Percentiles rank a stretch among this genome's conserved stretches.
Evolutionary conservation across 2,888 invertebrate species (phyloP).

Genomic region (Sesamia inferens): DNA sequence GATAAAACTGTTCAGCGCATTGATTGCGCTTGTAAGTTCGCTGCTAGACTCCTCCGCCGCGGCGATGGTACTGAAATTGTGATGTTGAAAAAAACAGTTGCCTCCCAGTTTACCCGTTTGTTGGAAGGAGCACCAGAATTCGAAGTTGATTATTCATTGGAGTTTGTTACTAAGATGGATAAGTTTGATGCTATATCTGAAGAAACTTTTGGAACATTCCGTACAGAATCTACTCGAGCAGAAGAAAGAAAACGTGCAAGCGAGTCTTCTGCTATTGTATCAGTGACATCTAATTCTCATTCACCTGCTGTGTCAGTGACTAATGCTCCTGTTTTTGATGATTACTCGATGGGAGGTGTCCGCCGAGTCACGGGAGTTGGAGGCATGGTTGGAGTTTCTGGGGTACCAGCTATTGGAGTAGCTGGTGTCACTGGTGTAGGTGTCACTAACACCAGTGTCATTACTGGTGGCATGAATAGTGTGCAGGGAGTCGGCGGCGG

Average conservation of each 20-base stretch:
- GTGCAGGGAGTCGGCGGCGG: slow-evolving; percentile 79
- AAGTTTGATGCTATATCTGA: slow-evolving; percentile 94
- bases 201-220: slow-evolving; percentile 93
- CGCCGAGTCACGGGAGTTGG: slow-evolving; percentile 83
- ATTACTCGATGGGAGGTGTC: slow-evolving; percentile 90
- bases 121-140: slow-evolving; percentile 95
- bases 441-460: slow-evolving; percentile 75
- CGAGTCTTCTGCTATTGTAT: slow-evolving; percentile 84
- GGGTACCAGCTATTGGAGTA: slow-evolving; percentile 74
- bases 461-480: slow-evolving; percentile 79
- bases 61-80: slow-evolving; percentile 96
- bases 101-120: slow-evolving; percentile 93
- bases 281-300: slow-evolving; percentile 83
- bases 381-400: slow-evolving; percentile 77
- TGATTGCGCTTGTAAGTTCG: slow-evolving; percentile 96
- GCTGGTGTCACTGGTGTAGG: slow-evolving; percentile 79
- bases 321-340: slow-evolving; percentile 94
- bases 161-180: slow-evolving; percentile 94
- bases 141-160: slow-evolving; percentile 94
- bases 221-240: slow-evolving; percentile 91
- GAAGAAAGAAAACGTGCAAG: slow-evolving; percentile 89
- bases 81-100: slow-evolving; percentile 94
- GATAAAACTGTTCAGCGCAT: slow-evolving; percentile 96
- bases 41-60: slow-evolving; percentile 94
- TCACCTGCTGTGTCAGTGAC: slow-evolving; percentile 89